phyloP scores from a whole-genome alignment of 2,113 vertebrate species.

The Anhinga anhinga region DNA sequence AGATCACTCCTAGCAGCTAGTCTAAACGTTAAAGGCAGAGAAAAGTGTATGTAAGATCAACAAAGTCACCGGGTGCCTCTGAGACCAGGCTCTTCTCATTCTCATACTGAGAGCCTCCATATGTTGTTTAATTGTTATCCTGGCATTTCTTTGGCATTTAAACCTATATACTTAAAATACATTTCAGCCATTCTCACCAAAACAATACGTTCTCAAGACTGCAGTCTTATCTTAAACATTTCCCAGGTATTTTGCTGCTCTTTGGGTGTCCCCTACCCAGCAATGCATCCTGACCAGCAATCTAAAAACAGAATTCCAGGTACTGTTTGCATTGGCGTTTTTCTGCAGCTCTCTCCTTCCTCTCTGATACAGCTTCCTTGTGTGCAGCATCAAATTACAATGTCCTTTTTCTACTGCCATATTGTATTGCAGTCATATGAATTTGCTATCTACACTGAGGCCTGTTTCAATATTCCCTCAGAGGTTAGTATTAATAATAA shows the following conservation, averaged over 20 bases:
- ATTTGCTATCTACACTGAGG: neutral
- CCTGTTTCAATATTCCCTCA: neutral
- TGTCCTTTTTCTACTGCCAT: slow-evolving; percentile 11
- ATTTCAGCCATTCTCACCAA: neutral
- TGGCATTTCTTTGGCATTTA: neutral
- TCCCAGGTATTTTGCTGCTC: neutral
- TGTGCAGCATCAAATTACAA: slow-evolving; percentile 22
- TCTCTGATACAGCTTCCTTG: neutral
- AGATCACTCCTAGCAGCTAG: neutral
- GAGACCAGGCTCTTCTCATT: neutral
- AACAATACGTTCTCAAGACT: neutral
- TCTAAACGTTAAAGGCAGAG: neutral
- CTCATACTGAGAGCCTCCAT: neutral
- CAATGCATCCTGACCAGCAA: neutral
- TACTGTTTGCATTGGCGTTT: neutral
- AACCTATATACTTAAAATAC: neutral
- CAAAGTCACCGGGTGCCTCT: neutral
- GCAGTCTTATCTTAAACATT: neutral
- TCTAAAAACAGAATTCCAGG: slow-evolving; percentile 27
- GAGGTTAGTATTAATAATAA: neutral
- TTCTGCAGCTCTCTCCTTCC: neutral
- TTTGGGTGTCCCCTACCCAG: neutral
- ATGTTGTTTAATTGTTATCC: neutral
- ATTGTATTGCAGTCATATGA: slow-evolving; percentile 7
- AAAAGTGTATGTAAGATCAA: neutral